A percentile compares a stretch with the other conserved stretches of the same genome.
phyloP scores from a whole-genome alignment of 2,888 invertebrate genomes.

The Meghimatium bilineatum region DNA sequence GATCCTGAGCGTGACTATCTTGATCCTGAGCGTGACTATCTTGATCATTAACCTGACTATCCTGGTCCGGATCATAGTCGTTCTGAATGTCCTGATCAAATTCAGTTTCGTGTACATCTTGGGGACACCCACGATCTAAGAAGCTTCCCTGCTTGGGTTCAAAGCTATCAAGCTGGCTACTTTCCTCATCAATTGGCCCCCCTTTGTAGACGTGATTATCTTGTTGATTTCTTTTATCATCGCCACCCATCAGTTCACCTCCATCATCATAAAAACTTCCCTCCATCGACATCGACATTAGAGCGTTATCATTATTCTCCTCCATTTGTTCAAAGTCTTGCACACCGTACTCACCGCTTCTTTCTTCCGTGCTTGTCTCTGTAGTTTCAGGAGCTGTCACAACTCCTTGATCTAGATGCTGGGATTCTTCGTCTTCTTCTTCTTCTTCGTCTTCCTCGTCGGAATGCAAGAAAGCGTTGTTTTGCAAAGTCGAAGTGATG shows the following conservation, averaged over 20 bases:
- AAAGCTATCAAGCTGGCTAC: constrained; percentile 4
- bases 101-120: constrained; percentile 41
- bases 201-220: constrained; percentile 1
- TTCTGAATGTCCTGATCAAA: constrained; percentile 31
- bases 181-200: constrained; percentile 1
- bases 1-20: not conserved
- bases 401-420: constrained; percentile 31
- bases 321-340: not conserved
- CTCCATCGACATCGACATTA: constrained; percentile 49
- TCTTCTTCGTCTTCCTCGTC: constrained; percentile 43
- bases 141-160: not conserved
- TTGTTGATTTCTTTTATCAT: constrained; percentile 17
- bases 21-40: no score
- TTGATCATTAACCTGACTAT: no score
- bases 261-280: constrained; percentile 47
- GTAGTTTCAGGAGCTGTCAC: constrained; percentile 22
- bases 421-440: constrained; percentile 36
- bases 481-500: constrained; percentile 17
- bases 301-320: constrained; percentile 32
- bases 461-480: constrained; percentile 39
- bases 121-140: constrained; percentile 8
- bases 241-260: constrained; percentile 41
- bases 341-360: constrained; percentile 19
- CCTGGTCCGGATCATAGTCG: not conserved
- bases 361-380: constrained; percentile 29